Evolutionary conservation across 2,797 vertebrate species (phyloP), one percentile per base, ranked within the genome.

Genomic region (Sphenodon punctatus): DNA sequence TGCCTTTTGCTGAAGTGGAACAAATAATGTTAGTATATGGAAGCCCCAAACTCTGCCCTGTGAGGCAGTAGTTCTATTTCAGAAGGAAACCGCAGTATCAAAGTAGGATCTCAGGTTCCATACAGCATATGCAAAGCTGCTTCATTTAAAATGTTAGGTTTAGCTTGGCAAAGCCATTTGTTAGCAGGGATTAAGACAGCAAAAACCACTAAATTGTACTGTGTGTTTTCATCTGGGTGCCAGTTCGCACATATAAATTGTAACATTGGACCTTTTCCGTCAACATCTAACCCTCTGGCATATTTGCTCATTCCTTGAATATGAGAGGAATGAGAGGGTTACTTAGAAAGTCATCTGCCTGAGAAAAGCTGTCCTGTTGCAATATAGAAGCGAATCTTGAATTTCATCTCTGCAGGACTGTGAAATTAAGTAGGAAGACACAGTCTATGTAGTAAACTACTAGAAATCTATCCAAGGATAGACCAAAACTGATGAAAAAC

Each of bases 161-260:
- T 94, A 88, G 92, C 83, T 95, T 95, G 89, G 91, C 88, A 93
- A 90, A 84, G 73, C 64, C 55, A 71, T 75, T 32, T 69, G 89
- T 82, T 67, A 79, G 89, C 80, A 91, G 81, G 90, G 88, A 92
- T 93, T 89, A 94, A 86, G 73, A 76, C 65, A 85, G 76, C 59
- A 88, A 79, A 88, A 88, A 68, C 61, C 85, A 89, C 51, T 87
- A 88, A 92, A 84, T 89, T 92, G 87, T 84, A 89, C 76, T 89
- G 83, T 92, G 25, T 64, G 56, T 93, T 93, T 92, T 90, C 71
- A 93, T 89, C 88, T 78, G 73, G 76, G 80, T 83, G 85, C 93
- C 92, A 93, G 91, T 86, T 94, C 88, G 88, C 69, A 91, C 89
- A 87, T 85, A 89, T 89, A 93, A 95, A 92, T 93, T 91, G 86